Percentiles rank a stretch among this genome's conserved stretches.
Conservation (phyloP, 1,140 invertebrate genomes). For the Battus philenor region DNA sequence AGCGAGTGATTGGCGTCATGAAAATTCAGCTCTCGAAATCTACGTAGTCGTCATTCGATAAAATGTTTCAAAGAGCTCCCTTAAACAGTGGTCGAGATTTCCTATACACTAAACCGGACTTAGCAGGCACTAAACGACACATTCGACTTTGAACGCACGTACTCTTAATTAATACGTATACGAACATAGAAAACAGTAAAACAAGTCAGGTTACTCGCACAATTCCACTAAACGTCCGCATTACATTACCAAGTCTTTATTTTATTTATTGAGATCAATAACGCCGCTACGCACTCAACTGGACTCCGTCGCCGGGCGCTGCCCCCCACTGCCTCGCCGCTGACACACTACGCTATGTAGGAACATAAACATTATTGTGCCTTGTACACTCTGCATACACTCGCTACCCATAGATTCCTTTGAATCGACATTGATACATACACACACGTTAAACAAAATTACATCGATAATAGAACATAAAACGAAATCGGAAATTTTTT, state of each 20-base stretch:
- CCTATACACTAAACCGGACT: slow-evolving; percentile 63
- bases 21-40: slow-evolving; percentile 45
- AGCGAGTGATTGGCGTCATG: slow-evolving; percentile 21
- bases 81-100: slow-evolving; percentile 65
- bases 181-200: slow-evolving; percentile 63
- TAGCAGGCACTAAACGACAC: slow-evolving; percentile 67
- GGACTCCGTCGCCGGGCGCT: slow-evolving; percentile 14
- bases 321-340: slow-evolving; percentile 22
- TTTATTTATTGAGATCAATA: slow-evolving; percentile 72
- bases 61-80: slow-evolving; percentile 54
- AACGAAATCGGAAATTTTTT: no score
- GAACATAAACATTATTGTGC: slow-evolving; percentile 19
- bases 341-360: slow-evolving; percentile 13
- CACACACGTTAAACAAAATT: no score
- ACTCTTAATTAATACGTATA: slow-evolving; percentile 50
- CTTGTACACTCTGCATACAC: slow-evolving; percentile 2
- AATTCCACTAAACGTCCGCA: slow-evolving; percentile 69
- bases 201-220: slow-evolving; percentile 60
- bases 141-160: slow-evolving; percentile 46
- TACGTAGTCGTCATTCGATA: slow-evolving; percentile 59
- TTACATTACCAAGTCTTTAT: slow-evolving; percentile 57
- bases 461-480: no score
- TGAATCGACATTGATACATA: background rate
- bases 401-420: background rate
- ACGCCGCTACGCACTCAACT: slow-evolving; percentile 58